Percentiles rank a stretch among this genome's conserved stretches.
Conservation (phyloP, 2,797 vertebrate genomes). For the Trachurus trachurus region DNA sequence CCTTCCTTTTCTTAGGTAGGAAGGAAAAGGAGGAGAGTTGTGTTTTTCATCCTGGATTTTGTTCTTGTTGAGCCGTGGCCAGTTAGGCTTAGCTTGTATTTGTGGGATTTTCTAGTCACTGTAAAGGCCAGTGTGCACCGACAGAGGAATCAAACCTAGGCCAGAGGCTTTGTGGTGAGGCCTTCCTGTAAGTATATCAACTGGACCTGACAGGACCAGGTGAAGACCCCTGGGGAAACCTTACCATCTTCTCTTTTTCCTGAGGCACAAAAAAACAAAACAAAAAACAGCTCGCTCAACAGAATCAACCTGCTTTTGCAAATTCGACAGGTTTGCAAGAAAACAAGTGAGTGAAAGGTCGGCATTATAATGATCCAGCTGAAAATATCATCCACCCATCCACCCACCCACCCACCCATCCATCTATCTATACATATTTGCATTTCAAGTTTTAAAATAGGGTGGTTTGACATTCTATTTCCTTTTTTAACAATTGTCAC, state of each 20-base stretch:
- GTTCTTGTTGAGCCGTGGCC: slow-evolving; percentile 10
- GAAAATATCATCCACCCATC: too few species aligned
- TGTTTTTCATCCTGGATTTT: background rate
- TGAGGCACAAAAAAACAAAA: slow-evolving; percentile 67
- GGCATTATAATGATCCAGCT: too few species aligned
- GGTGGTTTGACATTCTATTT: too few species aligned
- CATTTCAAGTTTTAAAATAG: too few species aligned
- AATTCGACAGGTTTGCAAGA: background rate
- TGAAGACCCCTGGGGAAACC: slow-evolving; percentile 22
- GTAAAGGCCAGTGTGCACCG: slow-evolving; percentile 50
- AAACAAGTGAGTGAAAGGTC: too few species aligned
- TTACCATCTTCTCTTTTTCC: slow-evolving; percentile 75
- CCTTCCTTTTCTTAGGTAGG: slow-evolving; percentile 4
- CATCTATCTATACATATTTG: too few species aligned
- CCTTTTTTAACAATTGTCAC: too few species aligned
- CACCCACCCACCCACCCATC: too few species aligned
- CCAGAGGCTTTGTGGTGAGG: slow-evolving; percentile 38
- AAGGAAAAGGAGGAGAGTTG: background rate
- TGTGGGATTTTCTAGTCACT: background rate
- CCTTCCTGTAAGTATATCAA: slow-evolving; percentile 31
- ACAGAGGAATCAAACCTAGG: slow-evolving; percentile 48
- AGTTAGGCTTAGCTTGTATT: too few species aligned
- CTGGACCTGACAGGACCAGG: slow-evolving; percentile 49
- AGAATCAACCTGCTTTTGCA: background rate
- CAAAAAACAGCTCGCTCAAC: slow-evolving; percentile 36